Conservation (phyloP, 2,888 invertebrate genomes). For the Cantharis rufa region DNA sequence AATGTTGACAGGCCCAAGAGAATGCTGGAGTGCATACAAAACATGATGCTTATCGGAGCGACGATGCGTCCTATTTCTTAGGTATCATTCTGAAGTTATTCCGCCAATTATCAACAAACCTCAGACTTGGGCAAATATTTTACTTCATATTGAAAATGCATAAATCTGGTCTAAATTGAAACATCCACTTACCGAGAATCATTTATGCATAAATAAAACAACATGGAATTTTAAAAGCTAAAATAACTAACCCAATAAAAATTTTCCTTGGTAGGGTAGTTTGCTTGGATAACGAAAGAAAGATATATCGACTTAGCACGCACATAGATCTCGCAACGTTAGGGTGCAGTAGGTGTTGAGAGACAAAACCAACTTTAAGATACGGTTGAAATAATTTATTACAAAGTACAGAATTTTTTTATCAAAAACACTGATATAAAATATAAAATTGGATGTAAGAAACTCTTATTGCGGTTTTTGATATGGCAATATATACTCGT, state of each 20-base stretch:
- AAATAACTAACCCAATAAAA: background rate
- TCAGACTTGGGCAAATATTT: background rate
- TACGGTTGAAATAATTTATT: background rate
- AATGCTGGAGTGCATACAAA: background rate
- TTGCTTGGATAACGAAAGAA: background rate
- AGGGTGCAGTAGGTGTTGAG: background rate
- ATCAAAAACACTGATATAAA: background rate
- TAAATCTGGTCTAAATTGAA: background rate
- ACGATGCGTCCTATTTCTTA: too few species aligned
- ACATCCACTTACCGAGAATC: background rate
- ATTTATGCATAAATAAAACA: background rate
- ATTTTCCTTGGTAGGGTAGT: background rate
- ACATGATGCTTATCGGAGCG: background rate
- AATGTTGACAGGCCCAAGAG: background rate
- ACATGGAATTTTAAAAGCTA: background rate
- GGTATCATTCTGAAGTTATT: background rate
- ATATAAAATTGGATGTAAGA: background rate
- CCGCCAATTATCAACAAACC: background rate
- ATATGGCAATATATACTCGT: background rate
- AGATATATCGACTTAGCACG: background rate
- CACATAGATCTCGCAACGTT: background rate
- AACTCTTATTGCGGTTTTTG: background rate
- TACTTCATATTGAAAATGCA: background rate
- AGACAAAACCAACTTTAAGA: background rate
- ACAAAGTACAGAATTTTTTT: background rate